Percentiles rank a stretch among this genome's conserved stretches.
These are phyloP conservation scores for Takifugu ocellatus DNA, from an alignment of 2,797 vertebrate genomes.

Conservation along the genomic window DNA sequence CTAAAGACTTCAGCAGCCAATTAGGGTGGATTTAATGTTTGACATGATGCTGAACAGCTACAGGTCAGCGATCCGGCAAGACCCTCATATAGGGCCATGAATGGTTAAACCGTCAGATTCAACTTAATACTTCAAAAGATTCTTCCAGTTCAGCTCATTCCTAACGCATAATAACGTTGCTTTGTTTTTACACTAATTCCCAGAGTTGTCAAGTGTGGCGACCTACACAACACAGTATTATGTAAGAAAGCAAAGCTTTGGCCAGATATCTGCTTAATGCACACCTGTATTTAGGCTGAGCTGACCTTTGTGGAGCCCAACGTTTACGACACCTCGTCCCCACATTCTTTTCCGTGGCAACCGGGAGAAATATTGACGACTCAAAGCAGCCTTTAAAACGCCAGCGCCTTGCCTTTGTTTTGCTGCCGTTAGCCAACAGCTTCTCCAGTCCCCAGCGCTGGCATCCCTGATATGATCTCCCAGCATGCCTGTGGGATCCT, in stretches of 20 bases:
- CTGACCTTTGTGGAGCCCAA: conserved; percentile 10
- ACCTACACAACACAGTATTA: too few relatives aligned
- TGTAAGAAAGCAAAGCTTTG: conserved; percentile 6
- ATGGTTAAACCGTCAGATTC: conserved; percentile 38
- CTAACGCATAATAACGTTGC: too few relatives aligned
- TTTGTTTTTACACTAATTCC: too few relatives aligned
- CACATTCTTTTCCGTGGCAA: conserved; percentile 51
- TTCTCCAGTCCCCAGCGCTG: not conserved
- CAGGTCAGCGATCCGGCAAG: conserved; percentile 47
- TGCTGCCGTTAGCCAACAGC: not conserved
- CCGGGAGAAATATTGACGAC: conserved; percentile 57
- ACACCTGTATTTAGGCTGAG: conserved; percentile 12
- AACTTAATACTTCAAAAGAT: conserved; percentile 29
- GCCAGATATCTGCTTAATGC: conserved; percentile 39
- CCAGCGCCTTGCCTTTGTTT: conserved; percentile 35
- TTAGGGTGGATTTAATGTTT: conserved; percentile 68
- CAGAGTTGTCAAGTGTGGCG: too few relatives aligned
- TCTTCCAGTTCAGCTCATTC: not conserved
- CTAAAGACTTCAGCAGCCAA: conserved; percentile 58
- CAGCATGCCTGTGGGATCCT: conserved; percentile 19
- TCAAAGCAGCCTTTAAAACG: conserved; percentile 37
- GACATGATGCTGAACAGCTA: conserved; percentile 56
- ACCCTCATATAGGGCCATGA: conserved; percentile 4
- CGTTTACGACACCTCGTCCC: conserved; percentile 24
- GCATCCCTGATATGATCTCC: conserved; percentile 29